A percentile compares a stretch with the other conserved stretches of the same genome.
These are phyloP conservation scores for Scotopteryx bipunctaria DNA, from an alignment of 2,888 invertebrate genomes.

Conservation along the genomic window DNA sequence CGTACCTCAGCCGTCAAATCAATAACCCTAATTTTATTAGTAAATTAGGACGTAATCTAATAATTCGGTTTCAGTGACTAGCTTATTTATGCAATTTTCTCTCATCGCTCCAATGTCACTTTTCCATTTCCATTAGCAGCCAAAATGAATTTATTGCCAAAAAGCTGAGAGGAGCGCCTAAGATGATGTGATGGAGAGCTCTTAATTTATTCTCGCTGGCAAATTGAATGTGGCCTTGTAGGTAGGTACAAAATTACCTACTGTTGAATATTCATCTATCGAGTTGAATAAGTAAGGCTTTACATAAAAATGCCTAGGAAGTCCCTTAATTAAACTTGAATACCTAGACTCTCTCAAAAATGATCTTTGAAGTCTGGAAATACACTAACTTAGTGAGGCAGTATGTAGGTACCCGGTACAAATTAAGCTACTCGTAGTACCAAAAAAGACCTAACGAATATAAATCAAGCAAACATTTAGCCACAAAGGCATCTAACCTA, in stretches of 20 bases:
- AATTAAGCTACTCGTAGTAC: too few relatives aligned
- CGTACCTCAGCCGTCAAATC: too few relatives aligned
- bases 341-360: neutral
- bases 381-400: too few relatives aligned
- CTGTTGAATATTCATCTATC: conserved; percentile 44
- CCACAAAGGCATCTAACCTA: too few relatives aligned
- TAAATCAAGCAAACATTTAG: too few relatives aligned
- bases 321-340: neutral
- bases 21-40: too few relatives aligned
- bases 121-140: conserved; percentile 28
- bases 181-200: conserved; percentile 48
- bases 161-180: conserved; percentile 42
- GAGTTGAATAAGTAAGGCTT: conserved; percentile 19
- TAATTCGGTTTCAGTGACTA: conserved; percentile 8
- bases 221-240: conserved; percentile 45
- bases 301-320: conserved; percentile 29
- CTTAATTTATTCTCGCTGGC: conserved; percentile 48
- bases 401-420: too few relatives aligned
- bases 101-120: conserved; percentile 17
- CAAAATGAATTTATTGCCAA: conserved; percentile 33
- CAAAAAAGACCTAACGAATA: too few relatives aligned
- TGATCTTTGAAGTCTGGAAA: too few relatives aligned
- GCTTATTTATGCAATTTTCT: conserved; percentile 21
- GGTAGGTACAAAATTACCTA: conserved; percentile 38
- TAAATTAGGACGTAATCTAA: conserved; percentile 4